These are phyloP conservation scores for Cotesia congregata DNA, from an alignment of 2,888 invertebrate genomes.

Conservation along the genomic window DNA sequence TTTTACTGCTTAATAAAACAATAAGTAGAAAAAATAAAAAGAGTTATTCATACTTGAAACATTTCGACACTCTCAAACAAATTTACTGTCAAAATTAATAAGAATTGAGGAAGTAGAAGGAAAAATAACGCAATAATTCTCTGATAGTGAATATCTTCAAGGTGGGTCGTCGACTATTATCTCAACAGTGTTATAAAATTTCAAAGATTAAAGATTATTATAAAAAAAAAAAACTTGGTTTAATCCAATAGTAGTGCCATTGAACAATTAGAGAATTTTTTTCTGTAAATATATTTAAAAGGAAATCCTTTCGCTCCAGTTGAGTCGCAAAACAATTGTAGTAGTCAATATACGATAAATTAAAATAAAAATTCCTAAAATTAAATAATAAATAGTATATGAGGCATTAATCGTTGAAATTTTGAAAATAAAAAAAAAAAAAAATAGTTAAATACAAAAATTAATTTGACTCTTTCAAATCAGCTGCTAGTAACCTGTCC, in stretches of 20 bases:
- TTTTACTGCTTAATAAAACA: too few relatives aligned
- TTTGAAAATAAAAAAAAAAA: too few relatives aligned
- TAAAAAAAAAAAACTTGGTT: neutral
- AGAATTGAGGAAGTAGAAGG: neutral
- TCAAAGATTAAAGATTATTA: neutral
- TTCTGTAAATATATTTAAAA: neutral
- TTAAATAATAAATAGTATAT: too few relatives aligned
- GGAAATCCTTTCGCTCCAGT: too few relatives aligned
- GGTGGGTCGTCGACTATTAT: constrained; percentile 3
- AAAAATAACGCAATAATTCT: neutral
- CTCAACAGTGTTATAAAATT: neutral
- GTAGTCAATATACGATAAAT: too few relatives aligned
- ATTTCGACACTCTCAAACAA: neutral
- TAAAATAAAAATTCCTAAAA: too few relatives aligned
- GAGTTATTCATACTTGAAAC: neutral
- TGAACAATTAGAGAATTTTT: neutral
- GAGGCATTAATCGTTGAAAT: too few relatives aligned
- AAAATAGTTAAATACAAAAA: too few relatives aligned
- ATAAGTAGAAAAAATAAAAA: neutral
- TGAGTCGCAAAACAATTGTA: too few relatives aligned
- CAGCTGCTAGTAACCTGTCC: too few relatives aligned
- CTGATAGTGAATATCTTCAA: constrained; percentile 1
- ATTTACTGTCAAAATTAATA: neutral
- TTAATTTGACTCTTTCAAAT: too few relatives aligned
- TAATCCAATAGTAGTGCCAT: neutral